Conservation (phyloP, 2,113 vertebrate genomes). For the Australoheros scitulus region DNA sequence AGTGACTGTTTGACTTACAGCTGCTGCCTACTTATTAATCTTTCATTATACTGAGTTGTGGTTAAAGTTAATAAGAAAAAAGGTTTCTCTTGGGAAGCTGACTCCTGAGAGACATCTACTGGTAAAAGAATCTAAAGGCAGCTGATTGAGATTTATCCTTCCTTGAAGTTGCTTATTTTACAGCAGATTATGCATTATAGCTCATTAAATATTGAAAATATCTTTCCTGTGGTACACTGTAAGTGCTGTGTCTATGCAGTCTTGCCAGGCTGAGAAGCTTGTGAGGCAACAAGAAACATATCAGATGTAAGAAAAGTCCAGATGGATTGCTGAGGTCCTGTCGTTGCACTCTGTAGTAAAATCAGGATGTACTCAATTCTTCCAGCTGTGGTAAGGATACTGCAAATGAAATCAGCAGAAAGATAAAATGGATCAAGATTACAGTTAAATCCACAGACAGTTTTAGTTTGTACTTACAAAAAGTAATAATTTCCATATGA, state of each 20-base stretch:
- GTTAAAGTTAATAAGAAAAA: not conserved
- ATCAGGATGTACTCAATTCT: not conserved
- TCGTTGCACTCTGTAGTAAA: not conserved
- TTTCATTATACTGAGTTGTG: not conserved
- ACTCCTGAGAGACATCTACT: constrained; percentile 56
- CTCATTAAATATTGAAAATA: not conserved
- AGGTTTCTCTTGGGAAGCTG: not conserved
- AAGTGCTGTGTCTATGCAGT: not conserved
- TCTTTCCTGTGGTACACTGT: not conserved
- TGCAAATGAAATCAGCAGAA: constrained; percentile 1
- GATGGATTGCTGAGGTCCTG: not conserved
- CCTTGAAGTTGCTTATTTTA: not conserved
- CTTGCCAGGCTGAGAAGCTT: not conserved
- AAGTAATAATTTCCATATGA: not conserved
- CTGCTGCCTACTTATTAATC: not conserved
- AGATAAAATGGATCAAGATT: not conserved
- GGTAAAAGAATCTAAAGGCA: constrained; percentile 11
- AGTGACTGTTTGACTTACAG: not conserved
- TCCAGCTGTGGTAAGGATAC: not conserved
- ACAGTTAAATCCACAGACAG: not conserved
- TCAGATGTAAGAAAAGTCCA: constrained; percentile 2
- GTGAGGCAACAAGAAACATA: constrained; percentile 1
- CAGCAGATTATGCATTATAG: not conserved
- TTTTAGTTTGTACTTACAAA: not conserved
- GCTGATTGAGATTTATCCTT: not conserved